Base-by-base conservation (phyloP, 2,113 vertebrate genomes). In the Cettia cetti region DNA sequence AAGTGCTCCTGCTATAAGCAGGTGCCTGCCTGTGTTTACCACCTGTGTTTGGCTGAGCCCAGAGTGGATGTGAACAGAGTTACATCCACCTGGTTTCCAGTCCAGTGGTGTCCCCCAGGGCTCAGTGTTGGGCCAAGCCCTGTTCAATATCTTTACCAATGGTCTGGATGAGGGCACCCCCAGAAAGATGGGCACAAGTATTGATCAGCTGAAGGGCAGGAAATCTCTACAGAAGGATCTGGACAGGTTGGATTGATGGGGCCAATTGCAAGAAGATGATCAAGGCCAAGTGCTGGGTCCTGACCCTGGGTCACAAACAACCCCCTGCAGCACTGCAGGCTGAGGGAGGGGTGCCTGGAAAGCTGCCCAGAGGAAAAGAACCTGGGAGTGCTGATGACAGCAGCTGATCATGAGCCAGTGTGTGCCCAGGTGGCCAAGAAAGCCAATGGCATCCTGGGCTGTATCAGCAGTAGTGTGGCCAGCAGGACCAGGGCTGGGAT, bases 341-440 rank as follows among this genome's bases (percentile, higher is more conserved):
- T 68, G 8, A 9, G 9, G 33, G 6, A 24, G 16, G 45, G 4
- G 13, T 47, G 30, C 3, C 30, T 82, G n/a, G 14, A 69, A 61
- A 76, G 10, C 18, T 39, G 14, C 17, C 14, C 15, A 6, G 54
- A 27, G 30, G n/a, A 40, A 69, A 76, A 40, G 18, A 15, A 61
- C 11, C 11, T 54, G 24, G 20, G 4, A 3, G 1, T 23, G 17
- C 3, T 54, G 30, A 21, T 54, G 30, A 23, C 15, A 26, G 40
- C 0, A 0, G 40, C 26, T 54, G 54, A 49, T 35, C 12, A 20
- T 1, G 20, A 47, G 8, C 31, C 27, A 45, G 3, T 0, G 0
- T n/a, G 26, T 61, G n/a, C 11, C 79, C n/a, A 40, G 24, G 10
- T 40, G 39, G n/a, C 7, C 53, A 40, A 11, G 39, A 47, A 15